phyloP scores from a whole-genome alignment of 2,797 vertebrate genomes.

The Potorous gilbertii region DNA sequence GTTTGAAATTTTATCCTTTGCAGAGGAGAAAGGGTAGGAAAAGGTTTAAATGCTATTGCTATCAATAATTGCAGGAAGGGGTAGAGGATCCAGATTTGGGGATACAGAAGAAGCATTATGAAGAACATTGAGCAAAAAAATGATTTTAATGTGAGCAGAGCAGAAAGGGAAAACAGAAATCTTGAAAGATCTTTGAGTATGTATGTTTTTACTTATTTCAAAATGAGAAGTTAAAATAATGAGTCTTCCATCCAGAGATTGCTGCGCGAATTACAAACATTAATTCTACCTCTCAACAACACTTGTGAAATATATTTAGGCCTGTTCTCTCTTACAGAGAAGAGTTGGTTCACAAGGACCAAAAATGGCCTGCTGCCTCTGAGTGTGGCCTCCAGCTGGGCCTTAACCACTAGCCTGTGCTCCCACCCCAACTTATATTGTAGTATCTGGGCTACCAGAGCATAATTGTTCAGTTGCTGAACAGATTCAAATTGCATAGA shows the following conservation, averaged over 20 bases:
- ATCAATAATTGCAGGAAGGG: neutral
- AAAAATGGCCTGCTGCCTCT: neutral
- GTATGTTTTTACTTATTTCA: neutral
- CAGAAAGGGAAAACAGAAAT: neutral
- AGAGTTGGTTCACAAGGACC: neutral
- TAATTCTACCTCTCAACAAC: neutral
- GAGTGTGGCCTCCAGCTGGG: neutral
- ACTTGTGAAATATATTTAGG: neutral
- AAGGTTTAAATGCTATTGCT: neutral
- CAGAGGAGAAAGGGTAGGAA: neutral
- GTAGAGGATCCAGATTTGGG: neutral
- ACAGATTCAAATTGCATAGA: neutral
- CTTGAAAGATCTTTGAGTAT: neutral
- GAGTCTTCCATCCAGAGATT: neutral
- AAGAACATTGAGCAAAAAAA: neutral
- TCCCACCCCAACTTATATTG: neutral
- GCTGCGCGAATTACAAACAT: neutral
- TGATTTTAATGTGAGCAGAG: neutral
- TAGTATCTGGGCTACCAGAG: neutral
- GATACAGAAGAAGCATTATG: neutral
- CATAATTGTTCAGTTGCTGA: constrained; percentile 4
- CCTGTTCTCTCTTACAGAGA: neutral
- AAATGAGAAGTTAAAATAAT: neutral
- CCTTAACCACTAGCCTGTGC: neutral
- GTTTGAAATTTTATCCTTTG: neutral